A percentile compares a stretch with the other conserved stretches of the same genome.
phyloP scores from a whole-genome alignment of 2,888 invertebrate genomes.

The Pseudococcus longispinus region DNA sequence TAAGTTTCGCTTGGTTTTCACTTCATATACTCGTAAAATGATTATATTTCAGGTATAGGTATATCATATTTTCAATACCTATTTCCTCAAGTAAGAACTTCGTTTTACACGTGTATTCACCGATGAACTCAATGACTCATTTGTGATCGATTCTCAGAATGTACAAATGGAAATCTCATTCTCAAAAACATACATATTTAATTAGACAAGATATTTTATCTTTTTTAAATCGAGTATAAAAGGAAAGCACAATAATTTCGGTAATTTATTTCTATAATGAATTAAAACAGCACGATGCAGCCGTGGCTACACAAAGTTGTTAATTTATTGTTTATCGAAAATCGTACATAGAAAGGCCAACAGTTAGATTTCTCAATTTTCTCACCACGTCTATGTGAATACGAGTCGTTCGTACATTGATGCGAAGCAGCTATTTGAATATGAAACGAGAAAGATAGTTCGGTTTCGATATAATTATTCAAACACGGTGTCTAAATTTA shows the following conservation, averaged over 20 bases:
- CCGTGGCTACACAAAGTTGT: not conserved
- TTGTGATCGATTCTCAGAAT: no score
- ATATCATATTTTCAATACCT: not conserved
- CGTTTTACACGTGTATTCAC: no score
- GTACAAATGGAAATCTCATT: no score
- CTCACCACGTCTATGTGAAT: not conserved
- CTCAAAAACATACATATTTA: no score
- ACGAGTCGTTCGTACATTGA: not conserved
- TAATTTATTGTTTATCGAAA: not conserved
- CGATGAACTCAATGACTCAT: no score
- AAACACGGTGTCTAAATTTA: not conserved
- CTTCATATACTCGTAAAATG: not conserved
- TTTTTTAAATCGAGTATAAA: not conserved
- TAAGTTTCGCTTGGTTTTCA: not conserved
- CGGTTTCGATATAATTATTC: constrained; percentile 8
- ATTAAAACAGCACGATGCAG: not conserved
- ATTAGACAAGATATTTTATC: not conserved
- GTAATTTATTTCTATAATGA: not conserved
- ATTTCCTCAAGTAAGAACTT: no score
- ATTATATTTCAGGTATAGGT: not conserved
- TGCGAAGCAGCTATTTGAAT: not conserved
- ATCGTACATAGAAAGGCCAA: not conserved
- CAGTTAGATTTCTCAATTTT: not conserved
- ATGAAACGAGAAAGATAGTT: not conserved
- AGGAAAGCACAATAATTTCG: not conserved